phyloP scores from a whole-genome alignment of 2,113 vertebrate genomes.

The Leptobrachium leishanense region DNA sequence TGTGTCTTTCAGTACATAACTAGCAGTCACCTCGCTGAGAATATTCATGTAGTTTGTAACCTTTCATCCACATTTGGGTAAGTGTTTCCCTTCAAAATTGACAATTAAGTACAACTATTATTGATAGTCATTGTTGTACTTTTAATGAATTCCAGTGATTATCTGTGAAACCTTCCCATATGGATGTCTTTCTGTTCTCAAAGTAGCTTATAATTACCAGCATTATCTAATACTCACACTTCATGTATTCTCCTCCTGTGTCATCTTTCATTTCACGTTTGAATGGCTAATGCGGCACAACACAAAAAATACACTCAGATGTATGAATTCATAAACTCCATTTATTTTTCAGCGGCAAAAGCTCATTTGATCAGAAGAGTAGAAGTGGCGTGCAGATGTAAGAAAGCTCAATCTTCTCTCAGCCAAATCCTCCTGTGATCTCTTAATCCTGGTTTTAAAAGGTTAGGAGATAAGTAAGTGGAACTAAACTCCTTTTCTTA shows the following conservation, averaged over 20 bases:
- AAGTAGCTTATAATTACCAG: conserved; percentile 27
- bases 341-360: conserved; percentile 69
- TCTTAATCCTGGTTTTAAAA: conserved; percentile 95
- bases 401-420: conserved; percentile 85
- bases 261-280: conserved; percentile 56
- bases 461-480: conserved; percentile 92
- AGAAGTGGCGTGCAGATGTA: conserved; percentile 68
- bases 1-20: too few relatives aligned
- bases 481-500: conserved; percentile 79
- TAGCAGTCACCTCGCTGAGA: too few relatives aligned
- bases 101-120: too few relatives aligned
- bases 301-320: conserved; percentile 58
- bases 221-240: conserved; percentile 6
- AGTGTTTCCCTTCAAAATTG: too few relatives aligned
- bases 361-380: conserved; percentile 72
- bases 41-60: too few relatives aligned
- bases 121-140: too few relatives aligned
- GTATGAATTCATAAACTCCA: conserved; percentile 58
- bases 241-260: conserved; percentile 50
- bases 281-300: conserved; percentile 44
- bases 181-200: conserved; percentile 20
- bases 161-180: conserved; percentile 24
- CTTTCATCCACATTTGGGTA: too few relatives aligned
- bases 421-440: conserved; percentile 94
- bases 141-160: too few relatives aligned